phyloP scores from a whole-genome alignment of 1,140 invertebrate species.

The Drosophila biarmipes region DNA sequence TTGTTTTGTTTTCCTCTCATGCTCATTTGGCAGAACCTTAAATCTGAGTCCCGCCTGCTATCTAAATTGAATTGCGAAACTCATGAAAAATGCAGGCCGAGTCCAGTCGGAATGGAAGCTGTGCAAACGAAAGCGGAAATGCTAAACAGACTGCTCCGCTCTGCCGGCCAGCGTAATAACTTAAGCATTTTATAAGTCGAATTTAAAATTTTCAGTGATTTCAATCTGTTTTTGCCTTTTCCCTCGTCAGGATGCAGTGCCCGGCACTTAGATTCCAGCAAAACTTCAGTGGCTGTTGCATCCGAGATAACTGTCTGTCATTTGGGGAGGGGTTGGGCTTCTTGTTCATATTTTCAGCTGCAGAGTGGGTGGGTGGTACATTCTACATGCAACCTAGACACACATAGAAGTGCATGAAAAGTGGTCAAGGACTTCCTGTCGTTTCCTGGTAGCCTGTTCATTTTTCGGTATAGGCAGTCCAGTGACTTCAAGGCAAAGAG shows the following conservation, averaged over 20 bases:
- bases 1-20: slow-evolving; percentile 36
- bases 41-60: slow-evolving; percentile 9
- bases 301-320: slow-evolving; percentile 57
- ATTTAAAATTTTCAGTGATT: slow-evolving; percentile 56
- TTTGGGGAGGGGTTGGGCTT: not conserved
- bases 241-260: slow-evolving; percentile 27
- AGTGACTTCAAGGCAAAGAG: not conserved
- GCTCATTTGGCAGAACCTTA: slow-evolving; percentile 37
- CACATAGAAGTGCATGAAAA: not conserved
- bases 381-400: not conserved
- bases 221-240: slow-evolving; percentile 19
- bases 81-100: slow-evolving; percentile 62
- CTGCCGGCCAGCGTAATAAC: slow-evolving; percentile 57
- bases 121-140: slow-evolving; percentile 69
- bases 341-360: not conserved
- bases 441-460: slow-evolving; percentile 29
- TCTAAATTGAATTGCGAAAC: slow-evolving; percentile 44
- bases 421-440: not conserved
- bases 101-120: slow-evolving; percentile 12
- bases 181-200: slow-evolving; percentile 75
- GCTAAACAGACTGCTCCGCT: slow-evolving; percentile 55
- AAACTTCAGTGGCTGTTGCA: slow-evolving; percentile 55
- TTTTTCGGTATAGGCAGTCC: not conserved
- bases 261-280: slow-evolving; percentile 32
- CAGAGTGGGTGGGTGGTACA: not conserved